phyloP scores from a whole-genome alignment of 2,888 invertebrate genomes.

The Caenorhabditis zanzibari region DNA sequence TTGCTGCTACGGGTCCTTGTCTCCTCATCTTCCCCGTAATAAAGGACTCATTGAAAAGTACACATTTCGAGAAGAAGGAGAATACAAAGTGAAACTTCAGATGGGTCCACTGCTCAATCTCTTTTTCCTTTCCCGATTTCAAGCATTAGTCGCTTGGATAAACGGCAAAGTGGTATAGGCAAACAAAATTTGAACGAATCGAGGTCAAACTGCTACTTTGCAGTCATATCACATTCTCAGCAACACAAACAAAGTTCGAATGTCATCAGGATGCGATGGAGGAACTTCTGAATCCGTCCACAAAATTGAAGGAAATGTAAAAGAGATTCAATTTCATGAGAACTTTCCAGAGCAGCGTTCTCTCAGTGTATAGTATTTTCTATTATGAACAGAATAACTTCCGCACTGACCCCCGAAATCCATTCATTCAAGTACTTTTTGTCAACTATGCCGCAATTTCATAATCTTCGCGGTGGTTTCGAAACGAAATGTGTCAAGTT shows the following conservation, averaged over 20 bases:
- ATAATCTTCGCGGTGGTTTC: constrained; percentile 43
- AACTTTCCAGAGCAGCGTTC: not conserved
- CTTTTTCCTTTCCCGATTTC: constrained; percentile 25
- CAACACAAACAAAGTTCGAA: constrained; percentile 52
- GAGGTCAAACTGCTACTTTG: constrained; percentile 56
- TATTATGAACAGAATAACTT: too few relatives aligned
- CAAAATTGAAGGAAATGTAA: not conserved
- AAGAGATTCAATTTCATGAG: constrained; percentile 20
- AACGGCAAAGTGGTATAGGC: constrained; percentile 41
- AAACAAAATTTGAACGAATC: constrained; percentile 49
- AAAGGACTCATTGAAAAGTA: constrained; percentile 59
- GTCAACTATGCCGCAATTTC: constrained; percentile 13
- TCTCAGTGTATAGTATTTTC: too few relatives aligned
- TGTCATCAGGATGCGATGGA: constrained; percentile 16
- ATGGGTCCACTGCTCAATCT: constrained; percentile 22
- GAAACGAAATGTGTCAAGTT: constrained; percentile 60
- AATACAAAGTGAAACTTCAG: constrained; percentile 34
- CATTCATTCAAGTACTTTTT: constrained; percentile 25
- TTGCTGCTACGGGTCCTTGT: constrained; percentile 21
- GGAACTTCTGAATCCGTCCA: constrained; percentile 15
- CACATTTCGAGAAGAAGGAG: not conserved
- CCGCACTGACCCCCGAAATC: constrained; percentile 20
- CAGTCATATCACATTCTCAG: constrained; percentile 57
- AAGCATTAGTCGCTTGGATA: constrained; percentile 36
- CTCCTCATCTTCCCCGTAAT: constrained; percentile 46